Conservation (phyloP, 2,888 invertebrate genomes). For the Brachypalpus laphriformis region DNA sequence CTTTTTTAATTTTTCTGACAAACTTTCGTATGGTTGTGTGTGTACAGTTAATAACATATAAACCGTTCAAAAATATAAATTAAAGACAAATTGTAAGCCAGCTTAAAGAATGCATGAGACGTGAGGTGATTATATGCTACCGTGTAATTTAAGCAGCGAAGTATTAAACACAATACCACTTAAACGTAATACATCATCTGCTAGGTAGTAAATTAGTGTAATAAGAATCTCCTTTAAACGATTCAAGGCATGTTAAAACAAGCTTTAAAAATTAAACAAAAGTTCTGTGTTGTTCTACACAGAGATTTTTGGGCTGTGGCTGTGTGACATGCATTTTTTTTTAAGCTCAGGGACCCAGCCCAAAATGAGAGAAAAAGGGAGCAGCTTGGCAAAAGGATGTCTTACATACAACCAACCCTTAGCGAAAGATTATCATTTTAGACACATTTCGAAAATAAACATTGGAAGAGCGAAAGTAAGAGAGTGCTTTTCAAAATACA, state of each 20-base stretch:
- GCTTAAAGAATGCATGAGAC: neutral
- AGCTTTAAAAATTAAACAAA: constrained; percentile 19
- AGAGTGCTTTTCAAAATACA: constrained; percentile 23
- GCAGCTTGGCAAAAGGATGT: neutral
- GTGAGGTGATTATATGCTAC: neutral
- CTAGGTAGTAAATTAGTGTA: neutral
- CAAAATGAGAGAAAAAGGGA: constrained; percentile 52
- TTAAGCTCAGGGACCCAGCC: constrained; percentile 59
- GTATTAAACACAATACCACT: neutral
- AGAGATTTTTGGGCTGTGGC: constrained; percentile 54
- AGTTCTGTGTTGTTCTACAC: constrained; percentile 4
- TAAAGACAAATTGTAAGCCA: too few relatives aligned
- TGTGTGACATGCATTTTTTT: constrained; percentile 7
- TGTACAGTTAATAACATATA: too few relatives aligned
- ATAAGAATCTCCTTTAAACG: neutral
- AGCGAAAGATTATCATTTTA: constrained; percentile 38
- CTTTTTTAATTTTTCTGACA: too few relatives aligned
- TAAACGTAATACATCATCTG: constrained; percentile 1
- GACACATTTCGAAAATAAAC: constrained; percentile 35
- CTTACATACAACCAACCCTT: constrained; percentile 24
- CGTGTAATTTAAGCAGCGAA: neutral
- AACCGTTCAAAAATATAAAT: neutral
- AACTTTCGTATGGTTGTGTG: too few relatives aligned
- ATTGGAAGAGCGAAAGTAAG: constrained; percentile 50
- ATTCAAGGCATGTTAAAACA: neutral